Percentiles rank a stretch among this genome's conserved stretches.
Evolutionary conservation across 1,140 invertebrate species (phyloP).

Genomic region (Drosophila setifemur): DNA sequence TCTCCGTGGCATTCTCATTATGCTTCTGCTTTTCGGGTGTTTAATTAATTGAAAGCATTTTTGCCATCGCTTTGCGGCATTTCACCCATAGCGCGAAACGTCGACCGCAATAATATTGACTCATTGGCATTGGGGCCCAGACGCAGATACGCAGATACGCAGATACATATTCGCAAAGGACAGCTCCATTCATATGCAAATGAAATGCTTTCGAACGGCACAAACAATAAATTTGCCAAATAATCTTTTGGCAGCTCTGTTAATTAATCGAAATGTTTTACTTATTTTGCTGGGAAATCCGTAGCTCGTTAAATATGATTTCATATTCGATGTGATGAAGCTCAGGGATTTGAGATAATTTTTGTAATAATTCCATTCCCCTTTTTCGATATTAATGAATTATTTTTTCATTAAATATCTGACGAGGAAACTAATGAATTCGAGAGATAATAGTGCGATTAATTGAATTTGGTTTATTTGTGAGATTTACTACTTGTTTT

Average conservation of each 20-base stretch:
- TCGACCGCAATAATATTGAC: conserved; percentile 69
- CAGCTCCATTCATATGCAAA: conserved; percentile 12
- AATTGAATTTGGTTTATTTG: too few species aligned
- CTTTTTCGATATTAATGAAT: too few species aligned
- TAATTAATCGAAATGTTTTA: conserved; percentile 36
- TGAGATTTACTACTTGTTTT: too few species aligned
- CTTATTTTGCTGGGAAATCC: not conserved
- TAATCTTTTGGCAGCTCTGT: conserved; percentile 17
- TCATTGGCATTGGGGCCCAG: conserved; percentile 53
- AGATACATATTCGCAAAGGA: conserved; percentile 3
- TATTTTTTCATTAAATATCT: too few species aligned
- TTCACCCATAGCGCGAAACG: not conserved
- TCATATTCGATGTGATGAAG: not conserved
- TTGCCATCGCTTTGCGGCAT: conserved; percentile 60
- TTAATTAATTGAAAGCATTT: conserved; percentile 80
- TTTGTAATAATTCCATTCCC: too few species aligned
- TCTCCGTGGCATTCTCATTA: conserved; percentile 52
- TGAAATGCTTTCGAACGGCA: conserved; percentile 14
- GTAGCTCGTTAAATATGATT: not conserved
- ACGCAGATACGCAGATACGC: conserved; percentile 3
- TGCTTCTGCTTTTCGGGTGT: conserved; percentile 62
- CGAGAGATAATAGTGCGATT: too few species aligned
- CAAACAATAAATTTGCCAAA: conserved; percentile 9
- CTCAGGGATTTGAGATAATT: not conserved
- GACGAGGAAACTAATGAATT: too few species aligned